These are phyloP conservation scores for Mayetiola destructor DNA, from an alignment of 2,888 invertebrate species.

Conservation along the genomic window DNA sequence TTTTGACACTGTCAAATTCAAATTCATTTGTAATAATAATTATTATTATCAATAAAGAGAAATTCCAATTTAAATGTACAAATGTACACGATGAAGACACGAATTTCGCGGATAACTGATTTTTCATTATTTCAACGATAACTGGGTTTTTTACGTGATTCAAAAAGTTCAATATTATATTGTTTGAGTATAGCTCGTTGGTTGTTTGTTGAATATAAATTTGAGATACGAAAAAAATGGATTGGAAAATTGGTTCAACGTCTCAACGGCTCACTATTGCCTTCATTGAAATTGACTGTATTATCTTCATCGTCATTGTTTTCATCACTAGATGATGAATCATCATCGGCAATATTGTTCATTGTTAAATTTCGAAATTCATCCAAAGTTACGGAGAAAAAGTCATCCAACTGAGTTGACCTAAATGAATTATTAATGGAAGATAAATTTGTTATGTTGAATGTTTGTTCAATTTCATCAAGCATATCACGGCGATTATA, in stretches of 20 bases:
- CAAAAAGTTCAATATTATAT: no score
- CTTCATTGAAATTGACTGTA: not conserved
- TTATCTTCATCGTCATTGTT: not conserved
- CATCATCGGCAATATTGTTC: slow-evolving; percentile 30
- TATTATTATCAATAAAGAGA: not conserved
- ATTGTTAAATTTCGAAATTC: slow-evolving; percentile 32
- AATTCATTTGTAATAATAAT: not conserved
- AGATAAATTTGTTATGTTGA: slow-evolving; percentile 12
- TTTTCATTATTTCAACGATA: no score
- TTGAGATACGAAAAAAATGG: no score
- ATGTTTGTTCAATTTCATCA: slow-evolving; percentile 15
- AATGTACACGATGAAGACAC: no score
- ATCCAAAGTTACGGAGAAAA: slow-evolving; percentile 33
- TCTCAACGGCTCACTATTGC: no score
- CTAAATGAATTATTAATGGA: not conserved
- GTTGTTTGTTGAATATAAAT: no score
- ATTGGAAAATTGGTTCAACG: no score
- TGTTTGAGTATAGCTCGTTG: no score
- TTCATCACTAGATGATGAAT: slow-evolving; percentile 29
- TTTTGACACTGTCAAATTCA: not conserved
- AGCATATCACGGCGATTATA: slow-evolving; percentile 13
- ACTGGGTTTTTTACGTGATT: no score
- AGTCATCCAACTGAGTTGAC: slow-evolving; percentile 22
- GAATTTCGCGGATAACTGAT: no score
- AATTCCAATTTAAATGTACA: no score